A percentile compares a stretch with the other conserved stretches of the same genome.
phyloP scores from a whole-genome alignment of 1,140 invertebrate genomes.

The Heliconius nattereri region DNA sequence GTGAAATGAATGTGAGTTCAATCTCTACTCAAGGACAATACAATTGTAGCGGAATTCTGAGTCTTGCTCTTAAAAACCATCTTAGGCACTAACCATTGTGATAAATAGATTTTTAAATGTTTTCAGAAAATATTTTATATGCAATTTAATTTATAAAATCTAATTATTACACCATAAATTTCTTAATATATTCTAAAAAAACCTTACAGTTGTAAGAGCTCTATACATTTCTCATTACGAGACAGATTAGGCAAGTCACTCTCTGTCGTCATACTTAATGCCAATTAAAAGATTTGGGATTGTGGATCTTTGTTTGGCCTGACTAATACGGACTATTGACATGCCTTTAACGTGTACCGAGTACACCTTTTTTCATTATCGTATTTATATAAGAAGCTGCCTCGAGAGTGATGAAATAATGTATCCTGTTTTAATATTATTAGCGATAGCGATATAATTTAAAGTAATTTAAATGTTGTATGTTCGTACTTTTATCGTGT shows the following conservation, averaged over 20 bases:
- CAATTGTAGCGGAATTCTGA: too few species aligned
- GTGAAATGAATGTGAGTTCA: too few species aligned
- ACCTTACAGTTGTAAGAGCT: slow-evolving; percentile 47
- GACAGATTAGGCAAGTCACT: slow-evolving; percentile 77
- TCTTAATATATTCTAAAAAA: too few species aligned
- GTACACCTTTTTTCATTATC: slow-evolving; percentile 16
- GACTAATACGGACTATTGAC: slow-evolving; percentile 63
- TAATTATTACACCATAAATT: too few species aligned
- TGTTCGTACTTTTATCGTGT: too few species aligned
- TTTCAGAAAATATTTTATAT: too few species aligned
- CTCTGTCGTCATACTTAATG: slow-evolving; percentile 79
- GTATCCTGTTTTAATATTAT: slow-evolving; percentile 4
- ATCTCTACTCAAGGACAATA: too few species aligned
- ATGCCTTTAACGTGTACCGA: slow-evolving; percentile 29
- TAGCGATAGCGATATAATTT: not conserved
- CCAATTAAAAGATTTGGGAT: slow-evolving; percentile 79
- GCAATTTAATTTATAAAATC: too few species aligned
- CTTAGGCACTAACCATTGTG: too few species aligned
- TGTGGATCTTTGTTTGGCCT: slow-evolving; percentile 77
- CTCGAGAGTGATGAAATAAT: not conserved
- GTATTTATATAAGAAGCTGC: slow-evolving; percentile 11
- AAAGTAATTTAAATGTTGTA: not conserved
- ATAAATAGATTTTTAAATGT: too few species aligned
- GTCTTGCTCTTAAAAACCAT: too few species aligned
- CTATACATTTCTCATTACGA: slow-evolving; percentile 61